Percentiles rank a stretch among this genome's conserved stretches.
Evolutionary conservation across 2,113 vertebrate genomes (phyloP).

Genomic region (Excalfactoria chinensis): DNA sequence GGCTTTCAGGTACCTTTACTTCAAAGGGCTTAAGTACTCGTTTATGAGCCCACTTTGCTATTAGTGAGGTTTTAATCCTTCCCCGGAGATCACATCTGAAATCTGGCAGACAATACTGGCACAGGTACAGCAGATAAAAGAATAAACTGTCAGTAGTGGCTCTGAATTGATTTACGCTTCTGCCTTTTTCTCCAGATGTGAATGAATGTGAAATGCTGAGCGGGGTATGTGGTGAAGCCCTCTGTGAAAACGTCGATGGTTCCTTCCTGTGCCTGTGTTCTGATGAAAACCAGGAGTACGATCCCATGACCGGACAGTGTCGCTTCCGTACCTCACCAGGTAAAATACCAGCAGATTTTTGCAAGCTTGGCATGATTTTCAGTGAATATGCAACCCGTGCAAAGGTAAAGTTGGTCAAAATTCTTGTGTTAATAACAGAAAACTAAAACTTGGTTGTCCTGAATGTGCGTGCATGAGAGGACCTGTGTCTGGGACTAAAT

Average conservation of each 20-base stretch:
- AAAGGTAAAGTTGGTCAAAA: background rate
- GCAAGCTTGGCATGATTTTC: background rate
- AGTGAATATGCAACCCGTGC: background rate
- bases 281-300: slow-evolving; percentile 88
- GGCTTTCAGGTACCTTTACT: background rate
- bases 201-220: slow-evolving; percentile 95
- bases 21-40: background rate
- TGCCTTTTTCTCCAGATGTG: slow-evolving; percentile 84
- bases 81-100: background rate
- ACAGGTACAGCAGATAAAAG: slow-evolving; percentile 28
- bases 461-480: background rate
- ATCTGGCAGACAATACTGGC: slow-evolving; percentile 15
- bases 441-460: background rate
- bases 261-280: slow-evolving; percentile 91
- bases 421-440: background rate
- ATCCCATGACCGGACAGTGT: slow-evolving; percentile 90
- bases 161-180: slow-evolving; percentile 34
- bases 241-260: slow-evolving; percentile 92
- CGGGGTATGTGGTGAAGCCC: slow-evolving; percentile 92
- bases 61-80: slow-evolving; percentile 21
- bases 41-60: background rate
- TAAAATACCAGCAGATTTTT: slow-evolving; percentile 45
- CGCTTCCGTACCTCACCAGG: slow-evolving; percentile 81
- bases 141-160: background rate
- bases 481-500: background rate